Evolutionary conservation across 2,888 invertebrate species (phyloP).

Genomic region (Scaptomyza flava): DNA sequence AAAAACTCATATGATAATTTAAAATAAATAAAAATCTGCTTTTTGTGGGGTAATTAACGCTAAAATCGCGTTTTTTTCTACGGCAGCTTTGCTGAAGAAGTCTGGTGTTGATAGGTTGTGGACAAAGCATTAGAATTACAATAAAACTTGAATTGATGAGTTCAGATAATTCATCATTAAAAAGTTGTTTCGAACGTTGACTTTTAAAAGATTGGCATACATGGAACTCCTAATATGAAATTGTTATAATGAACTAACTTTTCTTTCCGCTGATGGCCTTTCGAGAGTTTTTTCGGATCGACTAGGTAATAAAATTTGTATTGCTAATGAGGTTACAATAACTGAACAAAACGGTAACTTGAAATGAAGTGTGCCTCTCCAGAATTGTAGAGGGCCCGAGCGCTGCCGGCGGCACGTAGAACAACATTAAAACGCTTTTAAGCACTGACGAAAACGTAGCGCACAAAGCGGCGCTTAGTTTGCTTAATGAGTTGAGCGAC

Average conservation of each 20-base stretch:
- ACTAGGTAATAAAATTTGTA: background rate
- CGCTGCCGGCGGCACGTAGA: constrained; percentile 45
- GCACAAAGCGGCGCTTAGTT: constrained; percentile 62
- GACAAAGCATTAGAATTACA: too few relatives aligned
- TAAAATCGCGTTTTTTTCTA: too few relatives aligned
- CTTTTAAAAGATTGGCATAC: background rate
- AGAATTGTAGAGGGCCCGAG: constrained; percentile 11
- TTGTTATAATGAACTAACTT: background rate
- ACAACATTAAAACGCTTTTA: constrained; percentile 53
- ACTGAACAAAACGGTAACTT: constrained; percentile 27
- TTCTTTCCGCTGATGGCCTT: background rate
- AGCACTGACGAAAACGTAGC: constrained; percentile 28
- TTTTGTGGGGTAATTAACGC: too few relatives aligned
- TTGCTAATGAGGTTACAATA: constrained; percentile 38
- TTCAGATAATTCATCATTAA: too few relatives aligned
- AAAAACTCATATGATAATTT: too few relatives aligned
- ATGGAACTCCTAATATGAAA: background rate
- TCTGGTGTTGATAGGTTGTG: too few relatives aligned
- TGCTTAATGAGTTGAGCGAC: constrained; percentile 58
- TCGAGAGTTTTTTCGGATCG: background rate
- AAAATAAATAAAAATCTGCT: too few relatives aligned
- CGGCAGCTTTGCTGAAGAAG: too few relatives aligned
- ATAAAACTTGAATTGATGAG: too few relatives aligned
- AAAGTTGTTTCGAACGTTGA: background rate
- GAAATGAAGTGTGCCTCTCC: constrained; percentile 50